Evolutionary conservation across 2,888 invertebrate species (phyloP), one percentile per base, ranked within the genome.

Genomic region (Drosophila cognata): DNA sequence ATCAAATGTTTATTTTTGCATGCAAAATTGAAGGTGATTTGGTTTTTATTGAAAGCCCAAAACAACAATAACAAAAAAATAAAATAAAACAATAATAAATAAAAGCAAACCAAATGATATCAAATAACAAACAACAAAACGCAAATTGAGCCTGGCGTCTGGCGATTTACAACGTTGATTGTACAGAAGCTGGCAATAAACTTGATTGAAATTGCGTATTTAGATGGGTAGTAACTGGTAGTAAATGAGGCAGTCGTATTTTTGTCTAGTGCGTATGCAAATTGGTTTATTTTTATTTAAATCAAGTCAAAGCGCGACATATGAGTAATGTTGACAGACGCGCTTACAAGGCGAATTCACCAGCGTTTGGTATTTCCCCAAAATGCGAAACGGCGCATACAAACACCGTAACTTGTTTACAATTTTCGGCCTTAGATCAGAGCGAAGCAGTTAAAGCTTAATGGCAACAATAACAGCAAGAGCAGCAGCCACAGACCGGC

Each of bases 281-380:
- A 50, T 25, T 16, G 25, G 8, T 16, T 46, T 16, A 46, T 25
- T 21, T 28, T 33, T 21, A 52, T 52, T 29, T 53, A 48, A 59
- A 70, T 41, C 18, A 25, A n/a, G 2, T 18, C 11, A 71, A 50
- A 74, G 68, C 64, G 57, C 65, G 69, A 35, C 71, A 71, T 60
- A 86, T 86, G 87, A 86, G 82, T 82, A 84, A 87, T 87, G 58
- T 74, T 25, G 60, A 41, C 51, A 62, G 72, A 38, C 41, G 43
- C 62, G 52, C 29, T 60, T 64, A 43, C 33, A 57, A 52, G 29
- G 5, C 36, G n/a, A 51, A 52, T 35, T 52, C 43, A 29, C 6
- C 33, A n/a, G 36, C 69, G 13, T 48, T 53, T 84, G 80, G 86
- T 88, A 81, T 85, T 85, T 85, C 86, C 81, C 84, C 78, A 80